These are phyloP conservation scores for Caenorhabditis zanzibari DNA, from an alignment of 2,888 invertebrate species.

Conservation along the genomic window DNA sequence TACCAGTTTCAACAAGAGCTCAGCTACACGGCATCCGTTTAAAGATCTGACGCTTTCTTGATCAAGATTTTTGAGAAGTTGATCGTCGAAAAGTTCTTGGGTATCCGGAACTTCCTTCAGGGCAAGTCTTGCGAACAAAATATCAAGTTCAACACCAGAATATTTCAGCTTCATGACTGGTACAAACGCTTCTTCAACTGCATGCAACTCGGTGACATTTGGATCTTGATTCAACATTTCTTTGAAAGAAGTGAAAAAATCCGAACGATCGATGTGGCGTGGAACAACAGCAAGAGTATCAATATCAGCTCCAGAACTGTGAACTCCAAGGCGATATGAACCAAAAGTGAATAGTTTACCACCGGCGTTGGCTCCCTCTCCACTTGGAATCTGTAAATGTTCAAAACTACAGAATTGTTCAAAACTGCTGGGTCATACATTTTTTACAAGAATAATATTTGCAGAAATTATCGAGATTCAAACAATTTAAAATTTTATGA, in stretches of 20 bases:
- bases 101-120: slow-evolving; percentile 90
- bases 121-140: slow-evolving; percentile 95
- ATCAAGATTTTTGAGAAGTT: slow-evolving; percentile 94
- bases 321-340: slow-evolving; percentile 93
- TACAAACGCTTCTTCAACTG: slow-evolving; percentile 98
- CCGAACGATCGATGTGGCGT: slow-evolving; percentile 93
- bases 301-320: slow-evolving; percentile 95
- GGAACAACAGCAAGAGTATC: slow-evolving; percentile 99
- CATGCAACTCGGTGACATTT: slow-evolving; percentile 86
- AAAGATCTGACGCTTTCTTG: slow-evolving; percentile 90
- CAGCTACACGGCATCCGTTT: slow-evolving; percentile 93
- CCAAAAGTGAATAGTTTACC: slow-evolving; percentile 99
- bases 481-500: background rate
- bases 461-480: no score
- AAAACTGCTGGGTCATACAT: no score
- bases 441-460: no score
- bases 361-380: slow-evolving; percentile 92
- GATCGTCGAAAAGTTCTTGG: slow-evolving; percentile 93
- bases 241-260: slow-evolving; percentile 97
- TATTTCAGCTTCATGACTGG: slow-evolving; percentile 99
- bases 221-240: slow-evolving; percentile 90
- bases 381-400: slow-evolving; percentile 89
- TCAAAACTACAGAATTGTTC: no score
- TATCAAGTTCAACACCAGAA: slow-evolving; percentile 96
- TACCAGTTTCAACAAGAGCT: slow-evolving; percentile 96